Conservation (phyloP, 1,140 invertebrate species). For the Diachasma alloeum region DNA sequence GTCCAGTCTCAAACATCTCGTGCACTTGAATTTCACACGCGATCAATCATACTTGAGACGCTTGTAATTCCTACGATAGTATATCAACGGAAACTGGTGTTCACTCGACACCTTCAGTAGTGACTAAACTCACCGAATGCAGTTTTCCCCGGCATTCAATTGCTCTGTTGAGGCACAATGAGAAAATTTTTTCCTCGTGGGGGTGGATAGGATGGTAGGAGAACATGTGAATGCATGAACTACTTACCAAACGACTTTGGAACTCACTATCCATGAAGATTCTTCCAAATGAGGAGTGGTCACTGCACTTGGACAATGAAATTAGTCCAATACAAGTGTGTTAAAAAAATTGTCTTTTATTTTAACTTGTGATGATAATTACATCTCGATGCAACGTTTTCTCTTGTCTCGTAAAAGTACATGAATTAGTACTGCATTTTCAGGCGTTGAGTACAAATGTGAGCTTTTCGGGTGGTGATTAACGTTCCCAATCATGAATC, state of each 20-base stretch:
- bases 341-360: neutral
- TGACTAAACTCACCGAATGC: neutral
- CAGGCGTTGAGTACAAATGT: no score
- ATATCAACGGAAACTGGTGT: neutral
- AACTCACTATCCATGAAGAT: conserved; percentile 8
- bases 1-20: conserved; percentile 57
- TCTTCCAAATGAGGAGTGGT: neutral
- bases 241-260: conserved; percentile 23
- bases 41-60: neutral
- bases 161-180: neutral
- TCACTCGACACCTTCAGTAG: neutral
- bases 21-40: conserved; percentile 23
- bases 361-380: neutral
- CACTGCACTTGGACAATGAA: neutral
- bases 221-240: conserved; percentile 18
- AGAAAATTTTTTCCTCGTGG: neutral
- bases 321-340: neutral
- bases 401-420: neutral
- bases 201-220: conserved; percentile 4
- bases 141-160: neutral
- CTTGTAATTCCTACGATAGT: neutral
- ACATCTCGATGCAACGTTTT: neutral
- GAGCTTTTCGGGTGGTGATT: no score
- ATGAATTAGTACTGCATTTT: neutral
- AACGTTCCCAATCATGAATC: neutral